Conservation (phyloP, 1,140 invertebrate species). For the Bombyx mori region ASM3026992v2 NC_085135.1:8498501-8499000, state of each 20-base stretch:
- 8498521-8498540: too few species aligned
- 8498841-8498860: too few species aligned
- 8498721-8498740: slow-evolving; percentile 32
- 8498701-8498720: slow-evolving; percentile 41
- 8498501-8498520: too few species aligned
- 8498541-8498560: slow-evolving; percentile 13
- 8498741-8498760: slow-evolving; percentile 44
- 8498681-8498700: slow-evolving; percentile 44
- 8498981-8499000: too few species aligned
- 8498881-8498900: too few species aligned
- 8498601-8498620: slow-evolving; percentile 38
- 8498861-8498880: too few species aligned
- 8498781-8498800: slow-evolving; percentile 16
- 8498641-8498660: slow-evolving; percentile 45
- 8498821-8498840: slow-evolving; percentile 24
- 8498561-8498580: slow-evolving; percentile 16
- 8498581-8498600: slow-evolving; percentile 24
- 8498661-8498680: slow-evolving; percentile 31
- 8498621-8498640: slow-evolving; percentile 45
- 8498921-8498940: too few species aligned
- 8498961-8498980: too few species aligned
- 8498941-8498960: too few species aligned
- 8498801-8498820: slow-evolving; percentile 15
- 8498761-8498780: slow-evolving; percentile 42
- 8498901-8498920: too few species aligned